Conservation (phyloP, 2,797 vertebrate species). For the Lagodon rhomboides region DNA sequence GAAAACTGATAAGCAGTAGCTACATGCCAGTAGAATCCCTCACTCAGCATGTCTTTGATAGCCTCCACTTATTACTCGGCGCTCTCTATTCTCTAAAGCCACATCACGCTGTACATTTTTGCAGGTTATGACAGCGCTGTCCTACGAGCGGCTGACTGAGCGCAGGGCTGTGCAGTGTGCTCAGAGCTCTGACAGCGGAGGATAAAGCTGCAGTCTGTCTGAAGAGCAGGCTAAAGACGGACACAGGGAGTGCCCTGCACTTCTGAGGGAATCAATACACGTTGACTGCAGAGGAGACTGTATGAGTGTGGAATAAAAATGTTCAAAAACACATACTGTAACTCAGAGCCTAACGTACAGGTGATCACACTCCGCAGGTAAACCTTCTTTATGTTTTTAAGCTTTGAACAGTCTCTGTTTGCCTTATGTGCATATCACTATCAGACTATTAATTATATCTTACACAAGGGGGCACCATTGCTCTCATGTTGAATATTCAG, state of each 20-base stretch:
- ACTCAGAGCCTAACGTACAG: slow-evolving; percentile 36
- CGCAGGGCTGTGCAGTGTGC: slow-evolving; percentile 76
- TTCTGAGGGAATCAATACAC: slow-evolving; percentile 54
- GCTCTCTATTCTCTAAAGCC: slow-evolving; percentile 50
- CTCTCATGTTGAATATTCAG: slow-evolving; percentile 71
- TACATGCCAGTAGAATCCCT: slow-evolving; percentile 38
- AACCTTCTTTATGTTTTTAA: slow-evolving; percentile 32
- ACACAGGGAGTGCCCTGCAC: slow-evolving; percentile 47
- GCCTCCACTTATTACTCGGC: slow-evolving; percentile 28
- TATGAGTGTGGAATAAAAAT: slow-evolving; percentile 45
- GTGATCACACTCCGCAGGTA: slow-evolving; percentile 29
- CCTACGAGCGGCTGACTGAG: slow-evolving; percentile 85
- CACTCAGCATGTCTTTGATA: slow-evolving; percentile 61
- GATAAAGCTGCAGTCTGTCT: slow-evolving; percentile 60
- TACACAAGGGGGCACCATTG: slow-evolving; percentile 84
- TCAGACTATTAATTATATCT: slow-evolving; percentile 55
- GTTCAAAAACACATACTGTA: slow-evolving; percentile 38
- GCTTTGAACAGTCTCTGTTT: slow-evolving; percentile 25
- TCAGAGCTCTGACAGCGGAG: slow-evolving; percentile 78
- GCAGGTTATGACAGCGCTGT: slow-evolving; percentile 88
- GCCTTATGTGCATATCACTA: slow-evolving; percentile 24
- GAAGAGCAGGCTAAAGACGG: slow-evolving; percentile 32
- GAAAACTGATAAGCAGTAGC: slow-evolving; percentile 19
- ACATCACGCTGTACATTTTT: slow-evolving; percentile 30
- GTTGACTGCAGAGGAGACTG: slow-evolving; percentile 43